Conservation (phyloP, 2,113 vertebrate species). For the Zootoca vivipara region DNA sequence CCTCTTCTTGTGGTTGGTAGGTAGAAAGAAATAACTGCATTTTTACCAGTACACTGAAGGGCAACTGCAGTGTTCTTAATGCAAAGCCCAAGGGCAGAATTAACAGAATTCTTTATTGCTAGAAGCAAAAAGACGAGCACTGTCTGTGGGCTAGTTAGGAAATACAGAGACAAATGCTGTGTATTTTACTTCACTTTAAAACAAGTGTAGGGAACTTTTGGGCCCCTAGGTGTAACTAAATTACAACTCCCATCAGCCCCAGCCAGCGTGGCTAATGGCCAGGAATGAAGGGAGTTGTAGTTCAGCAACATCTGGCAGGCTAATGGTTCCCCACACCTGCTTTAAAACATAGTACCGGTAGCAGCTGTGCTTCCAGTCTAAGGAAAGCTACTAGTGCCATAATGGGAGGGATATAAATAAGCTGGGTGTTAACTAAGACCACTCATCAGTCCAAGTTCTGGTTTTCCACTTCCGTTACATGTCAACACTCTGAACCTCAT, state of each 20-base stretch:
- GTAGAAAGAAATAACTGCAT: neutral
- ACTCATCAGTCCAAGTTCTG: neutral
- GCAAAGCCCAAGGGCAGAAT: neutral
- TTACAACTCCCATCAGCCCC: no score
- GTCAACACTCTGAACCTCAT: neutral
- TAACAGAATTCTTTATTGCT: neutral
- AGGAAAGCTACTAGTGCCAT: neutral
- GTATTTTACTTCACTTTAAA: neutral
- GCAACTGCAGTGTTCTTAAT: neutral
- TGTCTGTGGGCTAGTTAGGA: neutral
- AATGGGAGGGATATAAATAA: neutral
- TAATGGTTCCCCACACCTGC: no score
- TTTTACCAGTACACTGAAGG: neutral
- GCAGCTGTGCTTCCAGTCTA: neutral
- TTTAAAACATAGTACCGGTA: no score
- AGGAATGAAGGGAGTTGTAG: no score
- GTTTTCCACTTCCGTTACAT: neutral
- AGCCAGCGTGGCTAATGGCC: no score
- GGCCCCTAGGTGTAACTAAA: no score
- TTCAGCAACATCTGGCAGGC: no score
- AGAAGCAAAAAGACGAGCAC: neutral
- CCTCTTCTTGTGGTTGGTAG: neutral
- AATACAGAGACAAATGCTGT: neutral
- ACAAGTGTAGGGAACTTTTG: neutral
- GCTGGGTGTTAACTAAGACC: neutral